Base-by-base conservation (phyloP, 1,140 invertebrate genomes). In the Cardiocondyla obscurior region DNA sequence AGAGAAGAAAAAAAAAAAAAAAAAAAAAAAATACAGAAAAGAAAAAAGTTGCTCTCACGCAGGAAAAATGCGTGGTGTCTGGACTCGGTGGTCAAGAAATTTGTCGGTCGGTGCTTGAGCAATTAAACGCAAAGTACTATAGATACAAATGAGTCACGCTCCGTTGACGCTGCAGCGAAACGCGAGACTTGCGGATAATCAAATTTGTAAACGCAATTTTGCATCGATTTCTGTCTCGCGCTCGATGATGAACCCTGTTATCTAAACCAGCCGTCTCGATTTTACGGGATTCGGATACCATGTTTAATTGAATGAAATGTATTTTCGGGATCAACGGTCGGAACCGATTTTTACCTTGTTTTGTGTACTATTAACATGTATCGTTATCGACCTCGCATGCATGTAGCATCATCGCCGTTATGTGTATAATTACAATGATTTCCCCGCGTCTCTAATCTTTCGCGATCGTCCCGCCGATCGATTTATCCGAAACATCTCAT, bases 121-220 rank as follows among this genome's bases (percentile, higher is more conserved):
- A 16, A 36, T 51, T 46, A 22, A 49, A 39, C 14, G 30, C 16
- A 16, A 51, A 39, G 65, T 39, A 39, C 39, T 12, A 22, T 33
- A 16, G 3, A 12, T 12, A 57, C 25, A 36, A 70, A 53, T 58
- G 62, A 69, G n/a, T 39, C 16, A 30, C 12, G 19, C 30, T n/a
- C 19, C 3, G 49, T 76, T 76, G 44, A 64, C 42, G 57, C 12
- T 64, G 10, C 22, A 67, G 42, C 44, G 46, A 67, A 69, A 69
- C 33, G 39, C 25, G 74, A 79, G 74, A 67, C 42, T 67, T 62
- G 49, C 16, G 49, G n/a, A 69, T 77, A 65, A 77, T 16, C 46
- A 36, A 64, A 46, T 42, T 53, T 58, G 57, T 28, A 42, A 62
- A 42, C n/a, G 74, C 60, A 79, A 79, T 79, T 69, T 67, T 46